Percentiles rank a stretch among this genome's conserved stretches.
Evolutionary conservation across 23 tunicate genomes (phyloP).

Genomic region (Trididemnum clinides): DNA sequence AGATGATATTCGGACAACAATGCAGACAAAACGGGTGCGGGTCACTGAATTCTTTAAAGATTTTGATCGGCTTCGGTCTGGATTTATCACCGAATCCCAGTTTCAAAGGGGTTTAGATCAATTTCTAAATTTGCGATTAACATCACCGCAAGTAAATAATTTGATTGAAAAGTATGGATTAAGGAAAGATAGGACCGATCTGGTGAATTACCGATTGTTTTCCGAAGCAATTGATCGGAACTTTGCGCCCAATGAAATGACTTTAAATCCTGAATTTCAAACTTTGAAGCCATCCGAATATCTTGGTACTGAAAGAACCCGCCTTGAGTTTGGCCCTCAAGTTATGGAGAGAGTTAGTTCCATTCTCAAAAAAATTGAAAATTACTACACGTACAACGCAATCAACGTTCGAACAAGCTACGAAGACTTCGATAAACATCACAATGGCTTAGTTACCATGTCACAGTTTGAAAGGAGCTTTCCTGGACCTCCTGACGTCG

Average conservation of each 20-base stretch:
- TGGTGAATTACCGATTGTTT: constrained; percentile 78
- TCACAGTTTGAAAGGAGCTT: constrained; percentile 78
- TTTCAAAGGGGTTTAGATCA: constrained; percentile 86
- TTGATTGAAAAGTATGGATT: constrained; percentile 65
- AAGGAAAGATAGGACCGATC: constrained; percentile 52
- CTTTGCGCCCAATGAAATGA: constrained; percentile 60
- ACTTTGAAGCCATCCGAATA: constrained; percentile 48
- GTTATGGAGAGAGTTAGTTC: constrained; percentile 32
- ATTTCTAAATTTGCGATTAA: constrained; percentile 57
- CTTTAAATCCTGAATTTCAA: constrained; percentile 58
- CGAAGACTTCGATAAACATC: constrained; percentile 87
- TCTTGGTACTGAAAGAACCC: constrained; percentile 76
- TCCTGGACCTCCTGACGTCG: constrained; percentile 87
- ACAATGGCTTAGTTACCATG: constrained; percentile 81
- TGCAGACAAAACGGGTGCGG: constrained; percentile 76
- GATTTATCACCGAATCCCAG: constrained; percentile 80
- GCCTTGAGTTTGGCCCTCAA: constrained; percentile 44
- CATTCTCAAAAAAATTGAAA: constrained; percentile 64
- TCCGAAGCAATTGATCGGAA: constrained; percentile 76
- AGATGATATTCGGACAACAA: constrained; percentile 69
- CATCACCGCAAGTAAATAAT: constrained; percentile 30
- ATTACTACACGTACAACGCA: constrained; percentile 79
- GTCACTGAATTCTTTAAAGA: constrained; percentile 93
- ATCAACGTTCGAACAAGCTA: constrained; percentile 74
- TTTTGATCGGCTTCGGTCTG: constrained; percentile 91